A percentile compares a stretch with the other conserved stretches of the same genome.
Conservation (phyloP, 2,888 invertebrate genomes). For the Autographa gamma region DNA sequence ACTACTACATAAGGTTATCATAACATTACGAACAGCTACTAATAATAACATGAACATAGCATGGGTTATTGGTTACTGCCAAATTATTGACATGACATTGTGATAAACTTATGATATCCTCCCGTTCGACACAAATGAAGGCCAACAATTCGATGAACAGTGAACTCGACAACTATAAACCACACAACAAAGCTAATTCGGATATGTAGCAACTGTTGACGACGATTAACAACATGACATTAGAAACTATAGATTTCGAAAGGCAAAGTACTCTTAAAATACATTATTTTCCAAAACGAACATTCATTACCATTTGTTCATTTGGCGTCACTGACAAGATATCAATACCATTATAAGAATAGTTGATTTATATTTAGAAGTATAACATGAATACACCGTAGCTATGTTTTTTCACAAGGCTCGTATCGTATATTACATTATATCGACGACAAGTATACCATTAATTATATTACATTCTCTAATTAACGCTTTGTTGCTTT, state of each 20-base stretch:
- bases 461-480: conserved; percentile 46
- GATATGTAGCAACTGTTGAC: conserved; percentile 44
- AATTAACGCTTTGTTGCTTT: conserved; percentile 50
- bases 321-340: conserved; percentile 56
- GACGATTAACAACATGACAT: conserved; percentile 28
- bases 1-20: conserved; percentile 23
- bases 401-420: conserved; percentile 49
- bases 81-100: conserved; percentile 28
- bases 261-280: conserved; percentile 53
- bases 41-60: conserved; percentile 31
- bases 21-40: conserved; percentile 28
- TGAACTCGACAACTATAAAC: conserved; percentile 20
- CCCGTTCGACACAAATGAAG: conserved; percentile 34
- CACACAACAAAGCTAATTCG: conserved; percentile 40
- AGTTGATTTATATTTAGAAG: conserved; percentile 53
- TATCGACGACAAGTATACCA: conserved; percentile 39
- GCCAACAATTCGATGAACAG: conserved; percentile 36
- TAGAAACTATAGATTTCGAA: conserved; percentile 46
- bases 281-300: conserved; percentile 39
- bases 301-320: conserved; percentile 49
- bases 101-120: conserved; percentile 16
- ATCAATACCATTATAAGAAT: conserved; percentile 57
- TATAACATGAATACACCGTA: conserved; percentile 56
- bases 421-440: conserved; percentile 45
- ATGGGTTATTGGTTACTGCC: conserved; percentile 21